Evolutionary conservation across 2,113 vertebrate genomes (phyloP), one percentile per base, ranked within the genome.

Genomic region (Triplophysa tibetana): DNA sequence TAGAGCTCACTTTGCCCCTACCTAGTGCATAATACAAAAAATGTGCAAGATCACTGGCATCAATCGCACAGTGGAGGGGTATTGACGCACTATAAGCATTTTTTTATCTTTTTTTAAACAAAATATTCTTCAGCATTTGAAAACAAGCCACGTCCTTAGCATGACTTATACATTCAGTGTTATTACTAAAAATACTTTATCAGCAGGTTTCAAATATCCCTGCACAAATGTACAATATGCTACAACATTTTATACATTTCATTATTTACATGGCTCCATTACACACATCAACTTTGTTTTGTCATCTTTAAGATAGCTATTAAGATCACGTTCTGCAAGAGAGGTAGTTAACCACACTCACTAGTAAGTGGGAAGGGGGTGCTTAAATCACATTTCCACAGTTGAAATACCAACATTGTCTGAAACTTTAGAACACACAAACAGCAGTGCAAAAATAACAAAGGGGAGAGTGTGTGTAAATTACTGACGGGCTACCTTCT

Each of bases 171-270:
- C 93, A 97, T 96, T 98, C 95, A 96, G 91, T 94, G 94, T 94
- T 95, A 94, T 93, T 97, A 97, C 93, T 96, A 98, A 98, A 96
- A 98, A 95, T 98, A 98, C 83, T 92, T 95, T 94, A 89, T 92
- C 92, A 85, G 91, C 94, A 96, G 92, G 93, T 90, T 86, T 87
- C 87, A 94, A 94, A 90, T 70, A 12, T 62, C 88, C 94, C 94
- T 94, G 94, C 91, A 91, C 33, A 92, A 84, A 94, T 97, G 93
- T 97, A 98, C 95, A 98, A 77, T 98, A 98, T 98, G 91, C 96
- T 98, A 98, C 95, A 98, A 91, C 93, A 94, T 92, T 96, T 85
- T 92, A 89, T 88, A 98, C 95, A 97, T 86, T 79, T 93, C 85
- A 87, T 90, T 98, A 98, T 98, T 94, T 98, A 98, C 96, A 98